Base-by-base conservation (phyloP, 2,888 invertebrate genomes). In the Protophormia terraenovae region DNA sequence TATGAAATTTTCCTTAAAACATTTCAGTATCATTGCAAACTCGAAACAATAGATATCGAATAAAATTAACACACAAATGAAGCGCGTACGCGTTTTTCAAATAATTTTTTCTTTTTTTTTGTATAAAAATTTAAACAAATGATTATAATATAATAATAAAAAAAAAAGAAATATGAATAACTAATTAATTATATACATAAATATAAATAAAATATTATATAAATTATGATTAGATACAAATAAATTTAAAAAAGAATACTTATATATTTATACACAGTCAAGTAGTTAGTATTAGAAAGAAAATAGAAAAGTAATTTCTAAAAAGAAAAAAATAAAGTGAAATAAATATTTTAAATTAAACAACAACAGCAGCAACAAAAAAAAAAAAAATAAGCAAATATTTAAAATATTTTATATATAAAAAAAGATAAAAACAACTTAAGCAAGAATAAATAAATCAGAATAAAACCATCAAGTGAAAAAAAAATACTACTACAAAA, bases 21-120 rank as follows among this genome's bases (percentile, higher is more conserved):
- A 67, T 69, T 82, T 87, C 87, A 88, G 88, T 88, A 87, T 87
- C 86, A 83, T 77, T 85, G 84, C 83, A 87, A 87, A 87, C 87
- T 86, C 88, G 86, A 87, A 87, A 86, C 69, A 86, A 84, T 83
- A 75, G 72, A 78, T 75, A 87, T 86, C 86, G 87, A 82, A 85
- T 41, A 41, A 86, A 45, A 12, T 47, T 66, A 41, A 29, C 19
- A 35, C 27, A 29, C 27, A 66, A 66, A 73, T 80, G 73, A 62
- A 66, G 53, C 82, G 85, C 58, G 78, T 45, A 76, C 87, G 87
- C 87, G 86, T 78, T 84, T 71, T 67, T 58, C 2, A 77, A 62
- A 27, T 62, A 71, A 50, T 60, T 19, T 60, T 4, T 62, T 60
- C 5, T 47, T 50, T 50, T 38, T 73, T 80, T 80, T 67, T 73